These are phyloP conservation scores for Ctena decussata DNA, from an alignment of 2,888 invertebrate species.

Conservation along the genomic window DNA sequence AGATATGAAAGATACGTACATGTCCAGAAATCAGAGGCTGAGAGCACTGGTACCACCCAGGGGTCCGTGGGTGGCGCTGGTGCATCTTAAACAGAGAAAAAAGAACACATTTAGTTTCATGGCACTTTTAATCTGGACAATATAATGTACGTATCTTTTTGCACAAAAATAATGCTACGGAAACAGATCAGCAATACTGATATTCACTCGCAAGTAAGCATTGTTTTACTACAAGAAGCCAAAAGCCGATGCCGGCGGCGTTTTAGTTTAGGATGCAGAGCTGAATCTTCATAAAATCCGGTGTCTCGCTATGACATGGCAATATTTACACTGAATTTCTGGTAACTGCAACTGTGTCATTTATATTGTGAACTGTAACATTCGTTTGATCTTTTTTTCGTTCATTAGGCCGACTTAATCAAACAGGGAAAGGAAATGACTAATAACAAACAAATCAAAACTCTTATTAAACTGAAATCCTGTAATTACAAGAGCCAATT, in stretches of 20 bases:
- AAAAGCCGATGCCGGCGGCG: no score
- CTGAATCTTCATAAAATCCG: no score
- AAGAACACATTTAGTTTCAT: constrained; percentile 7
- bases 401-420: neutral
- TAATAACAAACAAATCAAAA: constrained; percentile 12
- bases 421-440: neutral
- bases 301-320: no score
- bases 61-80: constrained; percentile 43
- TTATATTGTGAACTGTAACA: no score
- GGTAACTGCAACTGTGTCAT: no score
- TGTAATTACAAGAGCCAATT: neutral
- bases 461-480: neutral
- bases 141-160: neutral
- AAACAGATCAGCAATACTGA: no score
- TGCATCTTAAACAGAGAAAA: constrained; percentile 61
- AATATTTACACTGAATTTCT: no score
- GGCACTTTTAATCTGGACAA: neutral
- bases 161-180: neutral
- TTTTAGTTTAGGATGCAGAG: no score
- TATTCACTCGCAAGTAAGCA: no score
- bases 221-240: no score
- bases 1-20: constrained; percentile 54
- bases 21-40: constrained; percentile 58
- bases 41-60: constrained; percentile 38
- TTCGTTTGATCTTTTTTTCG: no score